phyloP scores from a whole-genome alignment of 1,140 invertebrate genomes.

The Zaprionus tsacasi region DNA sequence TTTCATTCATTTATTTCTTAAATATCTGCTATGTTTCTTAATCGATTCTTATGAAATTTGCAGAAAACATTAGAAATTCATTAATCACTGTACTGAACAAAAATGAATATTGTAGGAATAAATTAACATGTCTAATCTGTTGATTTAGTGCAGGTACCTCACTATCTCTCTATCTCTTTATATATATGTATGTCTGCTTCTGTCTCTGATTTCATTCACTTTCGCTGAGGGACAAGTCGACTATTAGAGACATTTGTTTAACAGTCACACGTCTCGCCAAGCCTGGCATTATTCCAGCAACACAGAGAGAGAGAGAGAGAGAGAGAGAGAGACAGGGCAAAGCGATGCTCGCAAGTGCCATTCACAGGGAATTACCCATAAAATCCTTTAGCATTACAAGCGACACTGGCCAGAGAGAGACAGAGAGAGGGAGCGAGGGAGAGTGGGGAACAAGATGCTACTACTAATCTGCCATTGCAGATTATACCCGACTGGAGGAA shows the following conservation, averaged over 20 bases:
- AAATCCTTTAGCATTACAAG: slow-evolving; percentile 77
- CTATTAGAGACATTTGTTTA: slow-evolving; percentile 45
- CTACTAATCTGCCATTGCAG: slow-evolving; percentile 71
- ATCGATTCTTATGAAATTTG: no score
- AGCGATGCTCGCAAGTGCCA: slow-evolving; percentile 29
- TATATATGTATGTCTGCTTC: neutral
- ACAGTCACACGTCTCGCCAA: slow-evolving; percentile 34
- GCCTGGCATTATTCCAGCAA: slow-evolving; percentile 41
- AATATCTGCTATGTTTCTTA: no score
- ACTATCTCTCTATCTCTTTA: neutral
- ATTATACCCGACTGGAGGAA: slow-evolving; percentile 48
- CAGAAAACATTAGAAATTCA: no score
- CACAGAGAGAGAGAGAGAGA: neutral
- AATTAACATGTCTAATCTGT: no score
- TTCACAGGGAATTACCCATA: slow-evolving; percentile 66
- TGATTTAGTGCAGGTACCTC: neutral
- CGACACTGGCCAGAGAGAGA: slow-evolving; percentile 4
- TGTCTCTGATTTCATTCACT: neutral
- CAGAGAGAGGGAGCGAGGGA: neutral
- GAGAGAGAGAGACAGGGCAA: slow-evolving; percentile 7
- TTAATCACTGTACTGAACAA: no score
- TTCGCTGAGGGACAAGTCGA: slow-evolving; percentile 13
- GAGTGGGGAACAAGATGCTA: slow-evolving; percentile 34
- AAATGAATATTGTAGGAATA: no score
- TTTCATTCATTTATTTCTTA: no score